Evolutionary conservation across 2,113 vertebrate genomes (phyloP), one percentile per base, ranked within the genome.

Genomic region (Kryptolebias marmoratus): DNA sequence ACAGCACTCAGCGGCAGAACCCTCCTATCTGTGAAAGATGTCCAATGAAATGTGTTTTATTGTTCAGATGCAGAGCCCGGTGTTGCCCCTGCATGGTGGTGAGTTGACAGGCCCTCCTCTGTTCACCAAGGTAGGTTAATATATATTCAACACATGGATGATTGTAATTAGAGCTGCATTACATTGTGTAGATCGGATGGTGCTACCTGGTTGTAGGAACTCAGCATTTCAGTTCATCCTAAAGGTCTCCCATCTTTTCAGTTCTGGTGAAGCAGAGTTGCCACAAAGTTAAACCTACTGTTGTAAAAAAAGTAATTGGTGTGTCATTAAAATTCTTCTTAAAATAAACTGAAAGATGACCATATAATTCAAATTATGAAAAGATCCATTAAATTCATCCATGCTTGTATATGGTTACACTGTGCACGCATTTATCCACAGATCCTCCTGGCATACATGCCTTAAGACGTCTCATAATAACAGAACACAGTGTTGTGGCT

Each of bases 31-130:
- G 11, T 27, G 12, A 32, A 28, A 27, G 42, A 11, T 5, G 14
- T 6, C n/a, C 7, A n/a, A 11, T 30, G 75, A 12, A 53, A 11
- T 52, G 14, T 64, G n/a, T 52, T 15, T 79, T 53, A 9, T 45
- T 39, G 87, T 91, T 13, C 85, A 98, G 97, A 90, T 93, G 83
- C 96, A 95, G 90, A 98, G 96, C 73, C 96, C 96, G 6, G 92
- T 95, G 80, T 94, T 94, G 0, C 92, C 93, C 30, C 80, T 95
- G 36, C 93, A 90, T 50, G 87, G 81, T 44, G 83, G 85, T 18
- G 96, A 98, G 36, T 87, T 36, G 18, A 91, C 80, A 80, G 93
- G 92, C 27, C 87, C 94, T 66, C 97, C 96, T 55, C 39, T 92
- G 39, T 97, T 98, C 75, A 97, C 96, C 52, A 99, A 98, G 94